Base-by-base conservation (phyloP, 2,888 invertebrate genomes). In the Cataglyphis livida region DNA sequence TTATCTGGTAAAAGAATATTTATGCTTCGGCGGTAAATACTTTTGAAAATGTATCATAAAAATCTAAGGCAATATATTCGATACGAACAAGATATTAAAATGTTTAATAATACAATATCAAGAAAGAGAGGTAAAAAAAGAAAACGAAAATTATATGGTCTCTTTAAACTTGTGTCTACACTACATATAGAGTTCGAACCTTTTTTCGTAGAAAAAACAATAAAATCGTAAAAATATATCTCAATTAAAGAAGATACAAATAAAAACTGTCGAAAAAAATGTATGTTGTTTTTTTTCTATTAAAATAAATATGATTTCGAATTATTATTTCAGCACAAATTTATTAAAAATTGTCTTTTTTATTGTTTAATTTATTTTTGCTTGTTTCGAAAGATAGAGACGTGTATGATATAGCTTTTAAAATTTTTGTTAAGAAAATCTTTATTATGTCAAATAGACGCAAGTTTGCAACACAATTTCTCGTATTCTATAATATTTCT, bases 371-470 rank as follows among this genome's bases (percentile, higher is more conserved):
- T 0, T 66, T 41, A 9, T 41, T 25, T 64, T 66, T 25, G 12
- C 21, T 41, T 65, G 7, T 41, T 41, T 41, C 12, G 3, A 41
- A 41, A 41, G 10, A 41, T 54, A n/a, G n/a, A 54, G 28, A 28
- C 28, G 28, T 28, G 28, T 28, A 28, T n/a, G 1, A 51, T 15
- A 38, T 38, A 7, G 7, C 15, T 41, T 41, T 41, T 3, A 21
- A 41, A 15, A 15, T 15, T 28, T 25, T 44, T 66, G 10, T 44
- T 18, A 66, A 44, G 18, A 66, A 25, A 15, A 81, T 75, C 83
- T 84, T 90, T 90, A 91, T 88, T 51, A n/a, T 5, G 15, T 32
- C 7, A n/a, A 68, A 48, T 32, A 32, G 5, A 3, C 15, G 32
- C 10, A 41, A 65, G 51, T 32, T 28, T 68, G 4, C 0, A 6